Evolutionary conservation across 1,140 invertebrate species (phyloP).

Genomic region (Drosophila simulans): DNA sequence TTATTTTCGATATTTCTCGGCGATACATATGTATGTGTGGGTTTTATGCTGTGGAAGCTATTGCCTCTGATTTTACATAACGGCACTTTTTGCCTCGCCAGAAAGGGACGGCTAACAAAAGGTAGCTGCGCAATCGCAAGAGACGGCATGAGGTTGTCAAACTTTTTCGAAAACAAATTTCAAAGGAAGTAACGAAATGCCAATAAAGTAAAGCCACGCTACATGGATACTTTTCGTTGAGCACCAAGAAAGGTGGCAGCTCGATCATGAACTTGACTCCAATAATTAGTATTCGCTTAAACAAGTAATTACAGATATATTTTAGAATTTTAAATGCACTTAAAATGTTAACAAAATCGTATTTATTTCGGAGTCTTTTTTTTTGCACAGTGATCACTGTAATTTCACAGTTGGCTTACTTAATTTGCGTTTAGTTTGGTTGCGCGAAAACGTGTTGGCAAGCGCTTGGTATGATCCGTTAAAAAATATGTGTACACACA

Average conservation of each 20-base stretch:
- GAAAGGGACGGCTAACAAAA: slow-evolving; percentile 22
- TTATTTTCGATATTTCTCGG: slow-evolving; percentile 32
- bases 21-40: background rate
- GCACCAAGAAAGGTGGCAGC: background rate
- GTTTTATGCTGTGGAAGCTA: background rate
- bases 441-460: slow-evolving; percentile 12
- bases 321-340: too few relatives aligned
- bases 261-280: background rate
- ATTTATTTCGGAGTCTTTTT: background rate
- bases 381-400: slow-evolving; percentile 2
- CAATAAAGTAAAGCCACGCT: background rate
- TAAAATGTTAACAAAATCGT: too few relatives aligned
- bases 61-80: slow-evolving; percentile 41
- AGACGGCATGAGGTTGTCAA: slow-evolving; percentile 24
- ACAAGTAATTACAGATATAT: background rate
- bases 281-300: background rate
- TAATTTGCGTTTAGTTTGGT: slow-evolving; percentile 19
- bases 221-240: background rate
- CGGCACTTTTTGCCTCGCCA: slow-evolving; percentile 16
- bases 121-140: slow-evolving; percentile 41
- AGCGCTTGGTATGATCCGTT: slow-evolving; percentile 24
- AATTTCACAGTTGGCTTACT: slow-evolving; percentile 15
- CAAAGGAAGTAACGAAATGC: slow-evolving; percentile 2
- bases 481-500: background rate
- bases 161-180: slow-evolving; percentile 6